These are phyloP conservation scores for Rhynchonycteris naso DNA, from an alignment of 2,797 vertebrate species.

Conservation along the genomic window DNA sequence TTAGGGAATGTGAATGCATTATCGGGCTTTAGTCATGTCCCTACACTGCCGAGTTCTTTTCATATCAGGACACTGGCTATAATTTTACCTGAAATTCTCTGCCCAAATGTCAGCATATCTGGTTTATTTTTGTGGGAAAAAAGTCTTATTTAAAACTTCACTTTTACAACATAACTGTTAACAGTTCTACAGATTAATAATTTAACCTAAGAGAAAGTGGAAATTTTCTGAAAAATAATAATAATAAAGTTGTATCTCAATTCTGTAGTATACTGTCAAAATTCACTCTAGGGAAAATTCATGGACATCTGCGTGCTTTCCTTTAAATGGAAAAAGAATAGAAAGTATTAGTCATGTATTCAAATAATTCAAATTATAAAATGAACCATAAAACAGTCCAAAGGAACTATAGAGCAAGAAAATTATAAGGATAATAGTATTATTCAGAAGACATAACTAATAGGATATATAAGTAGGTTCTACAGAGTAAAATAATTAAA, in stretches of 20 bases:
- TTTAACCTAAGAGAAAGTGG: background rate
- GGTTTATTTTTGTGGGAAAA: background rate
- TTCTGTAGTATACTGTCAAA: background rate
- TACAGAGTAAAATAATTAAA: background rate
- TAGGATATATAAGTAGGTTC: background rate
- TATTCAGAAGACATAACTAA: background rate
- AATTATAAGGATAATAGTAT: background rate
- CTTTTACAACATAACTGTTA: background rate
- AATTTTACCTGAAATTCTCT: background rate
- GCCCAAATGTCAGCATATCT: background rate
- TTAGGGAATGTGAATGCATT: background rate
- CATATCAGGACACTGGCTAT: background rate
- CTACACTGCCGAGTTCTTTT: background rate
- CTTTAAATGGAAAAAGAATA: background rate
- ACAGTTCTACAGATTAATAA: background rate
- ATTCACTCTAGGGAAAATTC: background rate
- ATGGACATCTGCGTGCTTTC: background rate
- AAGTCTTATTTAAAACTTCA: background rate
- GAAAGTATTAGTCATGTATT: background rate
- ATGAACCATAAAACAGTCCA: background rate
- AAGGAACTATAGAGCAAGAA: background rate
- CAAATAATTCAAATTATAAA: background rate
- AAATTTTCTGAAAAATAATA: background rate
- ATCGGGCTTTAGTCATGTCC: background rate
- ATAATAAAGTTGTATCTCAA: background rate